phyloP scores from a whole-genome alignment of 2,888 invertebrate species.

The Agonum fuliginosum region DNA sequence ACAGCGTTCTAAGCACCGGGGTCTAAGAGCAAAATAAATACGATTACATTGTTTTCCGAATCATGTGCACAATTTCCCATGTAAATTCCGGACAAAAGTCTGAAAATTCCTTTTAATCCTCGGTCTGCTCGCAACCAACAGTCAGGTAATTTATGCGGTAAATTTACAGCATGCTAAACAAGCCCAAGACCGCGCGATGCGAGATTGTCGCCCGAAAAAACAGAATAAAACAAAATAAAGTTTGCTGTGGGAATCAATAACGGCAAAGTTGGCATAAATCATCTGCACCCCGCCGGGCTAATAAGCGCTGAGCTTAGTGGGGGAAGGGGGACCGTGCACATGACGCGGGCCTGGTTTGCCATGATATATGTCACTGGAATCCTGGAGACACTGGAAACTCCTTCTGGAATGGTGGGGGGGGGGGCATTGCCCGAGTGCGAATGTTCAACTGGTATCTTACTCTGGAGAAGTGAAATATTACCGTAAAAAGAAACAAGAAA shows the following conservation, averaged over 20 bases:
- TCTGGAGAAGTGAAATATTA: neutral
- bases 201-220: neutral
- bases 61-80: conserved; percentile 44
- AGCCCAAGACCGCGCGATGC: neutral
- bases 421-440: neutral
- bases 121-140: conserved; percentile 1
- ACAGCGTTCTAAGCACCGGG: neutral
- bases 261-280: conserved; percentile 7
- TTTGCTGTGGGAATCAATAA: neutral
- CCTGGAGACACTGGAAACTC: conserved; percentile 13
- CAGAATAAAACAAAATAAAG: conserved; percentile 9
- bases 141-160: conserved; percentile 42
- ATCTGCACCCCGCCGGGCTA: neutral
- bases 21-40: conserved; percentile 13
- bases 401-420: conserved; percentile 4
- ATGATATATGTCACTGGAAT: conserved; percentile 12
- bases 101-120: conserved; percentile 43
- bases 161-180: conserved; percentile 38
- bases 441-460: neutral
- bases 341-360: neutral
- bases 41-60: neutral
- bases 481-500: neutral
- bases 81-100: conserved; percentile 35
- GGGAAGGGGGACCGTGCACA: neutral
- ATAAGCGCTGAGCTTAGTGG: neutral